Evolutionary conservation across 2,797 vertebrate species (phyloP), one percentile per base, ranked within the genome.

Genomic region (Sandelia bainsii): DNA sequence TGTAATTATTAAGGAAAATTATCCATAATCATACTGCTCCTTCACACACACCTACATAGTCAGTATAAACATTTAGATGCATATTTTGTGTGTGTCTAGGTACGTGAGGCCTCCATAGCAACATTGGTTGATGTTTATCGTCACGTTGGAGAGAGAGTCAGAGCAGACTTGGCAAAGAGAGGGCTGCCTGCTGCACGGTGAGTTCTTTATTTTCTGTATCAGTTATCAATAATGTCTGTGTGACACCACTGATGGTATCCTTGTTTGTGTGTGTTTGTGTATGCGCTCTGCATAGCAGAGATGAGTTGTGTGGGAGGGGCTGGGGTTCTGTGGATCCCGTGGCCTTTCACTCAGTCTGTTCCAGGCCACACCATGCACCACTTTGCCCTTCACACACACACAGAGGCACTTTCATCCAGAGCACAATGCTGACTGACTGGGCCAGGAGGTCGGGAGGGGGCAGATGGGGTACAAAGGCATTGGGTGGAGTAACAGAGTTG

Each of bases 101-200:
- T 99, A 85, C 96, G 97, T 78, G 97, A 98, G 87, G 94, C 96
- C 62, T 96, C 97, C 62, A 89, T 96, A 79, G 86, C 92, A 40
- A 84, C 97, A 1, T 72, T 97, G 65, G 96, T 98, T 88, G 97
- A 99, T 80, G 93, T 98, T 84, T 99, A 99, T 80, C 96, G 96
- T 76, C 94, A 98, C 69, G 94, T 98, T 20, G 98, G 98, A 75
- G 98, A 99, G 71, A 95, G 88, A 89, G 96, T 99, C 63, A 92
- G 96, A 83, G 69, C 84, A 63, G 97, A 98, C 83, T 94, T 99
- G 75, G 90, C 46, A 7, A 98, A 96, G 84, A 96, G 96, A 92
- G 97, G 96, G 79, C 92, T 99, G 83, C 93, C 96, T 57, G 93
- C 96, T 77, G 95, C 95, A 72, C 93, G 97, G 98, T 99, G 89